These are phyloP conservation scores for Lophotis ruficrista DNA, from an alignment of 2,113 vertebrate species.

Conservation along the genomic window DNA sequence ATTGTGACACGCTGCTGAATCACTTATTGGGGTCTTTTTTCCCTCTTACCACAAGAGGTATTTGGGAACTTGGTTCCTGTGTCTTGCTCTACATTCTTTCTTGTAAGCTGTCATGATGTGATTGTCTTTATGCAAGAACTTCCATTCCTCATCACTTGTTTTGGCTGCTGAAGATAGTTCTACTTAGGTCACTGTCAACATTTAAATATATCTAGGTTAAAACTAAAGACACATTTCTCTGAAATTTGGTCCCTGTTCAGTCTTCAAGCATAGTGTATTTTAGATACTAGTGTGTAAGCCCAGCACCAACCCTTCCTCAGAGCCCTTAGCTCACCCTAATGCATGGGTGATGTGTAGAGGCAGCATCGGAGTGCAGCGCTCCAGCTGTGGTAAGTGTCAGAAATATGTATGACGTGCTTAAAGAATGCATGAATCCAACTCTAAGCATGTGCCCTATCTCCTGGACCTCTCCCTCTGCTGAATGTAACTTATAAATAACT, in stretches of 20 bases:
- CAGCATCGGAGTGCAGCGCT: not conserved
- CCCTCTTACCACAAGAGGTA: not conserved
- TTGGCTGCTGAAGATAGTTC: not conserved
- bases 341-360: not conserved
- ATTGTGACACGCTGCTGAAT: not conserved
- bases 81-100: not conserved
- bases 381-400: constrained; percentile 21
- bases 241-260: not conserved
- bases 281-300: not conserved
- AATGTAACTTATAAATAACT: constrained; percentile 8
- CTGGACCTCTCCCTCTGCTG: constrained; percentile 5
- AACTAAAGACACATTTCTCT: not conserved
- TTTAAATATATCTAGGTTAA: not conserved
- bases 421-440: not conserved
- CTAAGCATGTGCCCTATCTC: not conserved
- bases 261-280: fast-evolving
- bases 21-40: no score
- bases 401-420: not conserved
- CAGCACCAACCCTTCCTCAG: not conserved
- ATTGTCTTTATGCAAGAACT: not conserved
- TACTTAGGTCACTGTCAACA: not conserved
- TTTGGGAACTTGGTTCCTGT: not conserved
- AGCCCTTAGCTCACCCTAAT: not conserved
- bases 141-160: not conserved
- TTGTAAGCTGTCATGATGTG: not conserved